Base-by-base conservation (phyloP, 92 coral and sea anemone genomes). In the Zoanthus solanderi region DNA sequence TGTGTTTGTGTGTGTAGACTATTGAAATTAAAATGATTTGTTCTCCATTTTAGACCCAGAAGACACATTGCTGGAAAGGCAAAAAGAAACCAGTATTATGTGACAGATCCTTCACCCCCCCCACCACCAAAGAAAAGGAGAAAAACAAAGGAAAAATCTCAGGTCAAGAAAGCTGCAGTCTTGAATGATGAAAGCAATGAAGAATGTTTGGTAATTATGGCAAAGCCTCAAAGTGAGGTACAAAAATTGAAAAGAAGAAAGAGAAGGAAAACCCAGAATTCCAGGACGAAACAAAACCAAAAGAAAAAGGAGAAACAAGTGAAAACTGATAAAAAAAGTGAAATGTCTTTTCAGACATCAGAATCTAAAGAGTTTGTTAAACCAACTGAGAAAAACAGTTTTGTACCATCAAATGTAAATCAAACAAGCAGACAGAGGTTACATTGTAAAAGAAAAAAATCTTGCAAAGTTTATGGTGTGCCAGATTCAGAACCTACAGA, bases 41-140 rank as follows among this genome's bases (percentile, higher is more conserved):
- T 63, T 63, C 9, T 63, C 69, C 3, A 63, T 63, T n/a, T 23
- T n/a, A 23, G 28, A 29, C 13, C 9, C 32, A 81, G 85, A 16
- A 75, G 85, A 13, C 85, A 65, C 10, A n/a, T 15, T 9, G 75
- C 75, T 42, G 85, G 85, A 18, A 81, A 81, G 45, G 85, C 85
- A 3, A 81, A 81, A 46, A 66, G 85, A 61, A 81, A 81, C 58
- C 74, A 28, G 28, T 81, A 65, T 18, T 81, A 34, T 65, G 65
- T 81, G 23, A 81, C 85, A 10, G 85, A 81, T n/a, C 75, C 85
- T n/a, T 66, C 75, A 6, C 75, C 75, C 2, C 29, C 78, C 1
- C 85, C 85, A 28, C 85, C 85, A 65, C 28, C 85, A 81, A 81
- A 81, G 61, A 66, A 29, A 42, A 81, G 75, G 13, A 81, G 66